Evolutionary conservation across 2,797 vertebrate species (phyloP).

Genomic region (Rhynchonycteris naso): DNA sequence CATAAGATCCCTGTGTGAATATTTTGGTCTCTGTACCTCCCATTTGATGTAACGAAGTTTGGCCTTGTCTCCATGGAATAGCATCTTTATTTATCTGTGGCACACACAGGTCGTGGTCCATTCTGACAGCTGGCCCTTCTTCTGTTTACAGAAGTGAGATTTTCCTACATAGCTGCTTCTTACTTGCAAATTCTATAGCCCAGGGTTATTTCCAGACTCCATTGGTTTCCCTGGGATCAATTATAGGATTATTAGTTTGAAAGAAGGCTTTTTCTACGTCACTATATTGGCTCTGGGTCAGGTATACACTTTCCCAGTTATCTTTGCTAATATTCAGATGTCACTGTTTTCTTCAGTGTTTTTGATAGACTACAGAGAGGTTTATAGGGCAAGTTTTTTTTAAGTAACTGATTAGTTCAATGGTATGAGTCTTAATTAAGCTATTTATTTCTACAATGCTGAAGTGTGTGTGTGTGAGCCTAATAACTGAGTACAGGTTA

Average conservation of each 20-base stretch:
- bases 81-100: background rate
- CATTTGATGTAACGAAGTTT: background rate
- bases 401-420: background rate
- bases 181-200: background rate
- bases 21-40: background rate
- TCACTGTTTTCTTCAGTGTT: background rate
- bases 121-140: background rate
- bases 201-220: conserved; percentile 19
- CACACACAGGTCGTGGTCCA: background rate
- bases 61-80: background rate
- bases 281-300: background rate
- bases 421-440: conserved; percentile 37
- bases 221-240: conserved; percentile 35
- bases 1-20: background rate
- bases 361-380: conserved; percentile 17
- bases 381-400: background rate
- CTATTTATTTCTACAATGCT: conserved; percentile 43
- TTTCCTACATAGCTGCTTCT: conserved; percentile 38
- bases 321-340: background rate
- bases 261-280: background rate
- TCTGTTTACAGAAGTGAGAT: background rate
- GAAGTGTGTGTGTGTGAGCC: background rate
- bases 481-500: conserved; percentile 56
- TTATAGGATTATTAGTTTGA: conserved; percentile 29
- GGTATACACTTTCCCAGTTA: background rate